Conservation (phyloP, 1,140 invertebrate genomes). For the Drosophila hydei region DNA sequence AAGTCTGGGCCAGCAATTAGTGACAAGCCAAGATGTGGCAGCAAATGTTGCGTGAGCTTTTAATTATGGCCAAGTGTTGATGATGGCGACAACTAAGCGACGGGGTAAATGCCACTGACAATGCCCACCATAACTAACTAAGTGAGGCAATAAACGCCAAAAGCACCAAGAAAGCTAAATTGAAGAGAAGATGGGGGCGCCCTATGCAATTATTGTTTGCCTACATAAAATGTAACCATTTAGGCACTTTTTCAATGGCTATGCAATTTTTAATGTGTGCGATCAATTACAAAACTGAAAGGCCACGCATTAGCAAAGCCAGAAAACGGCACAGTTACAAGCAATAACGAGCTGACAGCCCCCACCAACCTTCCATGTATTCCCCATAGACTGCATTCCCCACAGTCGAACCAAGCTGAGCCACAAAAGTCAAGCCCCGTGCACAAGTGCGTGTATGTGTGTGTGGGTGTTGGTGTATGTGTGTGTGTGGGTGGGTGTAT, state of each 20-base stretch:
- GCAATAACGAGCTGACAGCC: constrained; percentile 58
- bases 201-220: constrained; percentile 34
- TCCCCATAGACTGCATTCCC: constrained; percentile 2
- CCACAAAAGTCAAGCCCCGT: constrained; percentile 51
- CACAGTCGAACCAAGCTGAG: constrained; percentile 33
- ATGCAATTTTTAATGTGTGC: constrained; percentile 54
- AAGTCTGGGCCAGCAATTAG: constrained; percentile 54
- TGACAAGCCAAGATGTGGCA: constrained; percentile 47
- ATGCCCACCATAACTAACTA: constrained; percentile 21
- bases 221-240: constrained; percentile 42
- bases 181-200: neutral
- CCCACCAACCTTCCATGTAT: neutral
- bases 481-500: neutral
- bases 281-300: constrained; percentile 59
- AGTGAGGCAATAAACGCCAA: constrained; percentile 24
- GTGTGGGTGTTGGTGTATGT: neutral
- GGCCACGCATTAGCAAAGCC: constrained; percentile 22
- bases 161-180: neutral
- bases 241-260: constrained; percentile 46
- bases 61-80: constrained; percentile 55
- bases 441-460: constrained; percentile 14
- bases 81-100: constrained; percentile 43
- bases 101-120: constrained; percentile 23
- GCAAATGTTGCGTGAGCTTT: constrained; percentile 53
- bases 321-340: constrained; percentile 61